Evolutionary conservation across 2,888 invertebrate genomes (phyloP).

Genomic region (Trachelus stipa): DNA sequence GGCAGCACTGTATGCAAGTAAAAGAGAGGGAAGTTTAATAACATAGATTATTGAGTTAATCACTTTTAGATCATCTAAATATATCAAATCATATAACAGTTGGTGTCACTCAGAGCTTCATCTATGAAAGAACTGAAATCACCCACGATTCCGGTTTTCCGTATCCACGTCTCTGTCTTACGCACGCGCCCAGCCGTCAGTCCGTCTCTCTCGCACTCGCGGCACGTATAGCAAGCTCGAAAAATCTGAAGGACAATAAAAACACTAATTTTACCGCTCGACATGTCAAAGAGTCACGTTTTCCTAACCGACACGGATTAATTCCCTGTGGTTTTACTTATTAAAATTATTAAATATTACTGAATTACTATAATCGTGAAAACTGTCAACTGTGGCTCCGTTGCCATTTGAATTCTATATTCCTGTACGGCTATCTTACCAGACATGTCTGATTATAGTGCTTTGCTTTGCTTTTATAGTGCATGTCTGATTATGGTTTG

Average conservation of each 20-base stretch:
- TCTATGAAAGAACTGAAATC: too few species aligned
- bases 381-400: not conserved
- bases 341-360: not conserved
- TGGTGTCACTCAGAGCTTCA: too few species aligned
- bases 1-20: too few species aligned
- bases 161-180: too few species aligned
- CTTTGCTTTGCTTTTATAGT: not conserved
- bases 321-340: not conserved
- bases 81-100: too few species aligned
- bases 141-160: too few species aligned
- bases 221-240: not conserved
- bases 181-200: not conserved
- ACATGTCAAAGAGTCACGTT: too few species aligned
- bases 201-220: not conserved
- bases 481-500: not conserved
- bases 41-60: too few species aligned
- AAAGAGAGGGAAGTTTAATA: too few species aligned
- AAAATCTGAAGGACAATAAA: not conserved
- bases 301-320: too few species aligned
- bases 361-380: not conserved
- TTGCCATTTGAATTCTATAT: not conserved
- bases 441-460: not conserved
- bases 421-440: not conserved
- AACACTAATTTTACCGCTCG: not conserved
- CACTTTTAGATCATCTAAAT: too few species aligned